phyloP scores from a whole-genome alignment of 2,113 vertebrate genomes.

The Willisornis vidua region DNA sequence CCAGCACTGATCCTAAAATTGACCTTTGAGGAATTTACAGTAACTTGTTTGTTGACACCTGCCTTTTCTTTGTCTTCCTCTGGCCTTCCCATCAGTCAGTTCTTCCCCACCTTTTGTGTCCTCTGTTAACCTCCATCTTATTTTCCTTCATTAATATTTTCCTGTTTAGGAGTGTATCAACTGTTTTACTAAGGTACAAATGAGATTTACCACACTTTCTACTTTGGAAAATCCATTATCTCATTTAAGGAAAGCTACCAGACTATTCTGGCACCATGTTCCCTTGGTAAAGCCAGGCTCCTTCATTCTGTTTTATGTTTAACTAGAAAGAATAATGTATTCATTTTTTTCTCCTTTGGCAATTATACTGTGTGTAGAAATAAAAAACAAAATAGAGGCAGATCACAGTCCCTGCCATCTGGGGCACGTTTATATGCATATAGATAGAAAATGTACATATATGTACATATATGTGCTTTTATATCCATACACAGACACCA shows the following conservation, averaged over 20 bases:
- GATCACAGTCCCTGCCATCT: neutral
- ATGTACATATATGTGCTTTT: no score
- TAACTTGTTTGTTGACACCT: neutral
- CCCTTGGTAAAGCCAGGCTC: neutral
- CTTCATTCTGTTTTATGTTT: neutral
- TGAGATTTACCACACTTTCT: neutral
- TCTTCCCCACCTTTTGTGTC: neutral
- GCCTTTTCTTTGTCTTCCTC: neutral
- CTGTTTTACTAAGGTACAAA: neutral
- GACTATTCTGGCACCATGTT: neutral
- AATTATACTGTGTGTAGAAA: neutral
- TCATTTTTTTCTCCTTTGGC: neutral
- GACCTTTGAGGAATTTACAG: neutral
- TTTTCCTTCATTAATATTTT: neutral
- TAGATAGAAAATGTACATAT: neutral
- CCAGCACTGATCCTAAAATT: neutral
- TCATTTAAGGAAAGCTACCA: neutral
- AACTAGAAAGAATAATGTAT: neutral
- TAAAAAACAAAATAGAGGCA: neutral
- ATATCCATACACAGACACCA: neutral
- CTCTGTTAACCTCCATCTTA: neutral
- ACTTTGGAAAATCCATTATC: conserved; percentile 14
- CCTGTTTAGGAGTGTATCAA: neutral
- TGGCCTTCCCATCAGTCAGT: neutral
- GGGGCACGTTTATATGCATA: neutral